These are phyloP conservation scores for Pterois miles DNA, from an alignment of 2,797 vertebrate genomes.

Conservation along the genomic window DNA sequence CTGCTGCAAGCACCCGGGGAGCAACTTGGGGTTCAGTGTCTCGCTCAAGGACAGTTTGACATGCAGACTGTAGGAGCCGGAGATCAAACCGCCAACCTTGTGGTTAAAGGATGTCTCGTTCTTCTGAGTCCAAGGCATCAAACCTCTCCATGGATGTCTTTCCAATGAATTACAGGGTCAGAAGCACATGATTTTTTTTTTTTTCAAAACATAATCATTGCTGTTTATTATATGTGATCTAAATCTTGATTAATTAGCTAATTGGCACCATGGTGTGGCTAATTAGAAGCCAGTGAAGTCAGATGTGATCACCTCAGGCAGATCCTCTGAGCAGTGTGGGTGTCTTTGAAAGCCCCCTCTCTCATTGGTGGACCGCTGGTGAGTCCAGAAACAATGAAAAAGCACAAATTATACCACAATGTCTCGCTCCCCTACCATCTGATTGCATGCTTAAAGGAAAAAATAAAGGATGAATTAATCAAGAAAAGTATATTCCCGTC, in stretches of 20 bases:
- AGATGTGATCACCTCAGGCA: background rate
- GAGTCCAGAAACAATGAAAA: conserved; percentile 21
- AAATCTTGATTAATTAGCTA: background rate
- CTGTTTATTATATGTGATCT: background rate
- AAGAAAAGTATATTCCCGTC: background rate
- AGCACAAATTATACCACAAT: conserved; percentile 3
- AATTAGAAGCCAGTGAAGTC: background rate
- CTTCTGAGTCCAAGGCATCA: too few species aligned
- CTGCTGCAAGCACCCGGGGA: too few species aligned
- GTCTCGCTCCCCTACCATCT: background rate
- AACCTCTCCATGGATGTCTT: background rate
- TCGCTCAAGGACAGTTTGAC: too few species aligned
- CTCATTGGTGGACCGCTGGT: conserved; percentile 52
- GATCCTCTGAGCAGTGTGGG: background rate
- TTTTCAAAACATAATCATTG: background rate
- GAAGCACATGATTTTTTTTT: background rate
- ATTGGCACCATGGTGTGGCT: background rate
- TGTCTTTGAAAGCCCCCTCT: background rate
- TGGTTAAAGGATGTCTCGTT: too few species aligned
- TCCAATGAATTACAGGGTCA: background rate
- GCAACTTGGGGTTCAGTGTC: too few species aligned
- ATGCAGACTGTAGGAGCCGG: too few species aligned
- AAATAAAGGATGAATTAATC: background rate
- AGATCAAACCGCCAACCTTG: too few species aligned
- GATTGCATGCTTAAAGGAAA: background rate